Percentiles rank a stretch among this genome's conserved stretches.
These are phyloP conservation scores for Orussus abietinus DNA, from an alignment of 1,140 invertebrate species.

Conservation along the genomic window DNA sequence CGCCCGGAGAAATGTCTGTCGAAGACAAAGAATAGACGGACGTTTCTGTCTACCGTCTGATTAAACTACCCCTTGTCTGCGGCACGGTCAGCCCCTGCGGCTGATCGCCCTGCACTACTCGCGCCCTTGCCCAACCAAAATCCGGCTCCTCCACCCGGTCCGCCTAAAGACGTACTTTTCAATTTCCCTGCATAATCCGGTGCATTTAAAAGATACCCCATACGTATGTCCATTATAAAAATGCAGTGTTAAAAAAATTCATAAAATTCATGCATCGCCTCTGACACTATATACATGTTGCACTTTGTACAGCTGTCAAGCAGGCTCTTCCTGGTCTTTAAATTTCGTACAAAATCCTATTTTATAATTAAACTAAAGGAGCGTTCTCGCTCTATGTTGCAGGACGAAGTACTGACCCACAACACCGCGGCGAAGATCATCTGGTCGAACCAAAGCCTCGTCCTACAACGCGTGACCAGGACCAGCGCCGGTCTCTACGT, in stretches of 20 bases:
- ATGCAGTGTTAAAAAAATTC: no score
- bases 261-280: no score
- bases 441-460: constrained; percentile 63
- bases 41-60: constrained; percentile 8
- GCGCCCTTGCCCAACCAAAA: constrained; percentile 1
- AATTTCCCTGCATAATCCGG: no score
- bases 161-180: no score
- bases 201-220: no score
- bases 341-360: constrained; percentile 6
- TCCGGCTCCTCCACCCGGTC: constrained; percentile 12
- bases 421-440: constrained; percentile 64
- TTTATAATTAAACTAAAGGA: no score
- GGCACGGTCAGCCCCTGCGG: constrained; percentile 10
- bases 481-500: constrained; percentile 59
- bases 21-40: constrained; percentile 13
- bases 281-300: constrained; percentile 9
- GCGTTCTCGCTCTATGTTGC: constrained; percentile 36
- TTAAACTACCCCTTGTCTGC: constrained; percentile 14
- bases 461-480: constrained; percentile 61
- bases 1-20: constrained; percentile 17
- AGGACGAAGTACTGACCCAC: constrained; percentile 59
- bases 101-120: constrained; percentile 12
- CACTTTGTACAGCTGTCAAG: no score
- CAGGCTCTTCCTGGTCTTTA: no score
- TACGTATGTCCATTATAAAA: no score